Conservation (phyloP, 1,140 invertebrate genomes). For the Metopolophium dirhodum region DNA sequence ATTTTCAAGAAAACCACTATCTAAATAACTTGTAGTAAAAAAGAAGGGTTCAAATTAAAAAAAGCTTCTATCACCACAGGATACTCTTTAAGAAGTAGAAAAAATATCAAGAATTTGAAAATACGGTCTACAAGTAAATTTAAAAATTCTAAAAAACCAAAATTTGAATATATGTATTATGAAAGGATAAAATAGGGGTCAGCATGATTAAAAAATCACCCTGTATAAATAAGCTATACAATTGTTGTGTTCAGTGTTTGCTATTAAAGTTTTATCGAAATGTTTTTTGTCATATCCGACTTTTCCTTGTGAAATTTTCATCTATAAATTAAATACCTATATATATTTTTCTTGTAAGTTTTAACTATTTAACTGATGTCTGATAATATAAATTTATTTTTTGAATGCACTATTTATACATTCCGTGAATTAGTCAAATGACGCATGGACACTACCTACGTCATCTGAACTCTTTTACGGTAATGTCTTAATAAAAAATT, state of each 20-base stretch:
- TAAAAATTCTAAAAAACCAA: too few species aligned
- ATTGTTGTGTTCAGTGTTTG: background rate
- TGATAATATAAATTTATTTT: background rate
- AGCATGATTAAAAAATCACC: too few species aligned
- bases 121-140: too few species aligned
- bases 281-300: background rate
- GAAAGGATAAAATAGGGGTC: too few species aligned
- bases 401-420: background rate
- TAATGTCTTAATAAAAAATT: background rate
- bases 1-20: too few species aligned
- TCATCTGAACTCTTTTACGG: background rate
- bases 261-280: background rate
- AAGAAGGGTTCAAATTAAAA: too few species aligned
- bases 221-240: background rate
- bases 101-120: too few species aligned
- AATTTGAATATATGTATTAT: too few species aligned
- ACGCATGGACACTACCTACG: background rate
- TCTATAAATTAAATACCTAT: background rate
- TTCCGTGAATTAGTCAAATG: background rate
- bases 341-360: background rate
- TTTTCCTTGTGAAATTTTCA: background rate
- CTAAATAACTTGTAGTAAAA: too few species aligned
- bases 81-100: too few species aligned
- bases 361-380: background rate
- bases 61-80: too few species aligned